A percentile compares a stretch with the other conserved stretches of the same genome.
Evolutionary conservation across 2,888 invertebrate species (phyloP).

Genomic region (Torymus texanus): DNA sequence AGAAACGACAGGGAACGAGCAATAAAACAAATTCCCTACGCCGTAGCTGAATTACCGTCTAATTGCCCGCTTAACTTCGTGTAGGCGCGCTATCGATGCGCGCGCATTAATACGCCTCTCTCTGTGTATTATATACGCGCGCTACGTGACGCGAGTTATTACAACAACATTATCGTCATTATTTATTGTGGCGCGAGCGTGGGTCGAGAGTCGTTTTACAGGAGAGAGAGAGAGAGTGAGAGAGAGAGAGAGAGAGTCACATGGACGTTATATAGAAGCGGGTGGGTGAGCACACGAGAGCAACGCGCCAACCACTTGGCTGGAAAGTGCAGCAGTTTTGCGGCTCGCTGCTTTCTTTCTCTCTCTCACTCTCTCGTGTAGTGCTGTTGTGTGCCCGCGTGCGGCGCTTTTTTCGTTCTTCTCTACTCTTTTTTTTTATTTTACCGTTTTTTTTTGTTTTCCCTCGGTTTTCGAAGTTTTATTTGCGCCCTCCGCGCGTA

Average conservation of each 20-base stretch:
- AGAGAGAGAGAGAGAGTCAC: background rate
- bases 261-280: background rate
- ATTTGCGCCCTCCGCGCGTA: too few relatives aligned
- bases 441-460: too few relatives aligned
- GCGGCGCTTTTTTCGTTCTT: too few relatives aligned
- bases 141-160: constrained; percentile 50
- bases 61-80: constrained; percentile 24
- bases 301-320: too few relatives aligned
- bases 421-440: too few relatives aligned
- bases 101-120: background rate
- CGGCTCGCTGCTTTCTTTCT: too few relatives aligned
- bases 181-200: constrained; percentile 34
- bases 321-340: too few relatives aligned
- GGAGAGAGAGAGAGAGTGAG: background rate
- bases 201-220: constrained; percentile 22
- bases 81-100: constrained; percentile 2
- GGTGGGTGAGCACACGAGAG: too few relatives aligned
- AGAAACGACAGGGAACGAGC: background rate
- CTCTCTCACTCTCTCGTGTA: too few relatives aligned
- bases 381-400: too few relatives aligned
- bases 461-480: too few relatives aligned
- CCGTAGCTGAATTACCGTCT: constrained; percentile 45
- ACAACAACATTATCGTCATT: constrained; percentile 50
- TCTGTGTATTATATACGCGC: constrained; percentile 7
- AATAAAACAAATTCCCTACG: constrained; percentile 32